Conservation (phyloP, 2,888 invertebrate genomes). For the Catocala sponsa region DNA sequence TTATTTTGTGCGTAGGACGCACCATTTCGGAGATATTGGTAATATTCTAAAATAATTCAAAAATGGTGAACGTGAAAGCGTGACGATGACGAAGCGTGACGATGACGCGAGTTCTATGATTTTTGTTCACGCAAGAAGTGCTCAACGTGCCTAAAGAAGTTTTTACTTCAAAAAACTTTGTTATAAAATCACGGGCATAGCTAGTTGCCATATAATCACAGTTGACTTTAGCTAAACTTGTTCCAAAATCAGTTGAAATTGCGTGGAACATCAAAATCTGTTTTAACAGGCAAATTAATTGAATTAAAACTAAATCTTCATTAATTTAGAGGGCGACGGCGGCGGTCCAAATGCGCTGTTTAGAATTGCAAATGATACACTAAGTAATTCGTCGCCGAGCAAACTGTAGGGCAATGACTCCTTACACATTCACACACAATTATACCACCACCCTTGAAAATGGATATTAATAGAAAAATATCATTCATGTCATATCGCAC, state of each 20-base stretch:
- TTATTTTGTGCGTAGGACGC: too few species aligned
- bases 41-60: too few species aligned
- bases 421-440: neutral
- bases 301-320: slow-evolving; percentile 38
- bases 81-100: too few species aligned
- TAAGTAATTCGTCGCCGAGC: slow-evolving; percentile 16
- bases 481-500: too few species aligned
- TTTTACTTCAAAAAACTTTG: too few species aligned
- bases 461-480: too few species aligned
- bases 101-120: too few species aligned
- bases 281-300: slow-evolving; percentile 34
- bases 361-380: slow-evolving; percentile 40
- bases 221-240: neutral
- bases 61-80: too few species aligned
- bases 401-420: slow-evolving; percentile 20
- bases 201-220: neutral
- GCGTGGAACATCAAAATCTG: slow-evolving; percentile 25
- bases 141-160: too few species aligned
- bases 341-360: slow-evolving; percentile 13
- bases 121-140: too few species aligned
- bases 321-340: slow-evolving; percentile 12
- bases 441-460: neutral
- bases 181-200: too few species aligned
- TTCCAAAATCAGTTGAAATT: slow-evolving; percentile 15
- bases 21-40: too few species aligned